These are phyloP conservation scores for Pseudococcus viburni DNA, from an alignment of 2,888 invertebrate species.

Conservation along the genomic window DNA sequence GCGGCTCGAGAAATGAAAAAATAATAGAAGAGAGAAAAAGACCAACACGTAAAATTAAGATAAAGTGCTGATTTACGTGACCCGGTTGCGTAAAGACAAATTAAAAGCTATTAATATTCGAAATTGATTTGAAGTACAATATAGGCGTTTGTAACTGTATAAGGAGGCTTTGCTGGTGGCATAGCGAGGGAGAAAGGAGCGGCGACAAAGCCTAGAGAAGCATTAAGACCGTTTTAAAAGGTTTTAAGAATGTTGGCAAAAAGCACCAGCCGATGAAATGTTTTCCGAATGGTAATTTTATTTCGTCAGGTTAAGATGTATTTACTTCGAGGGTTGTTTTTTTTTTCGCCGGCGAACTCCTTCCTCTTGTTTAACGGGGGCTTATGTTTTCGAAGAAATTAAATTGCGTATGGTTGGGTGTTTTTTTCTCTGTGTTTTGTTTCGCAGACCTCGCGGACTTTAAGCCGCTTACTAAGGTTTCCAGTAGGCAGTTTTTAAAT, in stretches of 20 bases:
- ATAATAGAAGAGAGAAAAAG: neutral
- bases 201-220: slow-evolving; percentile 10
- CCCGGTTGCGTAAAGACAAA: slow-evolving; percentile 57
- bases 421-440: slow-evolving; percentile 6
- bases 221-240: slow-evolving; percentile 54
- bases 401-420: neutral
- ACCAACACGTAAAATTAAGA: slow-evolving; percentile 54
- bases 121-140: slow-evolving; percentile 54
- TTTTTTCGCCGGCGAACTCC: neutral
- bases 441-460: slow-evolving; percentile 1
- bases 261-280: slow-evolving; percentile 29
- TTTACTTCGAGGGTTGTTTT: slow-evolving; percentile 26
- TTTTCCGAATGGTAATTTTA: slow-evolving; percentile 52
- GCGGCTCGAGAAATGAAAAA: neutral
- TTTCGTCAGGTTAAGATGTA: slow-evolving; percentile 43
- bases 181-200: neutral
- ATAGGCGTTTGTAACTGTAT: slow-evolving; percentile 46
- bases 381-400: slow-evolving; percentile 30
- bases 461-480: slow-evolving; percentile 30
- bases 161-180: neutral
- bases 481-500: neutral
- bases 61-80: slow-evolving; percentile 52
- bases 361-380: neutral
- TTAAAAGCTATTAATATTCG: slow-evolving; percentile 54
- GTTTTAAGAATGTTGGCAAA: slow-evolving; percentile 49